A percentile compares a stretch with the other conserved stretches of the same genome.
phyloP scores from a whole-genome alignment of 2,797 vertebrate genomes.

The Aselliscus stoliczkanus region DNA sequence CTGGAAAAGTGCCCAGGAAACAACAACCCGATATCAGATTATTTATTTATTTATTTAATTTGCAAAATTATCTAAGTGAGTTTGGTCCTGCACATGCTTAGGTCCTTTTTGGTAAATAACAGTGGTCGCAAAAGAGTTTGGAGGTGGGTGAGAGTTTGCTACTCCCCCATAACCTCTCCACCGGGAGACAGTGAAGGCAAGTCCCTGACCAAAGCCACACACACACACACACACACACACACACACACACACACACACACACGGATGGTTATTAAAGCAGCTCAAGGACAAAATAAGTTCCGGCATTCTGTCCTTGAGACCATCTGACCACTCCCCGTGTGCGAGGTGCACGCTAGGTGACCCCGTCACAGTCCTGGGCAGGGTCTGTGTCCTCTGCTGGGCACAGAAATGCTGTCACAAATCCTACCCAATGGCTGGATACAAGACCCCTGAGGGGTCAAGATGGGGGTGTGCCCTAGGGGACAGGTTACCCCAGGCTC shows the following conservation, averaged over 20 bases:
- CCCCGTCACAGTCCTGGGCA: neutral
- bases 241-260: no score
- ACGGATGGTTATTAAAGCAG: no score
- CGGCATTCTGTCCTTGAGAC: neutral
- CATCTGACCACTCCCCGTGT: neutral
- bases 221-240: neutral
- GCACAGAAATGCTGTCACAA: neutral
- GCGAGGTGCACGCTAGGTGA: accelerated
- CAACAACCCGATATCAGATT: neutral
- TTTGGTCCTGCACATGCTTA: neutral
- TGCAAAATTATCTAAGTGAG: neutral
- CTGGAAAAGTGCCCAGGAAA: neutral
- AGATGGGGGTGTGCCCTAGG: neutral
- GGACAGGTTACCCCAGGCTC: neutral
- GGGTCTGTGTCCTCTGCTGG: neutral
- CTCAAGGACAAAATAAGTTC: no score
- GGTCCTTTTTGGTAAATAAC: neutral
- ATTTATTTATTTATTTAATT: no score
- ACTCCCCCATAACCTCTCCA: neutral
- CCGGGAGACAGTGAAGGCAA: neutral
- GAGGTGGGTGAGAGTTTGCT: neutral
- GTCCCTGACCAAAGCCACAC: neutral
- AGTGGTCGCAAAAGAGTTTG: neutral
- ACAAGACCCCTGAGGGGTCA: neutral
- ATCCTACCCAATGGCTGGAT: neutral